These are phyloP conservation scores for Ephydatia muelleri DNA, from an alignment of 37 sponge, comb jelly and placozoan genomes.

Conservation along the genomic window DNA sequence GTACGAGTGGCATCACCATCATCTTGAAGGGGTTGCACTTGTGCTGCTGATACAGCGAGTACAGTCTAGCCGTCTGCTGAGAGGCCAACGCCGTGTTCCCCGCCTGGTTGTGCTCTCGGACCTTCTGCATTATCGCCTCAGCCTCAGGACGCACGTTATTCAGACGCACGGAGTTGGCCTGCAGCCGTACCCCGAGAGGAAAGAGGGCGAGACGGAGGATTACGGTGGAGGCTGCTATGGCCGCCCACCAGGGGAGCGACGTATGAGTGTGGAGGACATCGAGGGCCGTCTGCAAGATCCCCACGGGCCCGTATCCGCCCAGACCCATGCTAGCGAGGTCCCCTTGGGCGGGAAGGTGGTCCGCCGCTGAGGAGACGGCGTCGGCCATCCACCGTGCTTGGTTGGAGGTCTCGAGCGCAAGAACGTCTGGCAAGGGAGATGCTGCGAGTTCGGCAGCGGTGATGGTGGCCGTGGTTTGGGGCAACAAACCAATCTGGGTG, in stretches of 20 bases:
- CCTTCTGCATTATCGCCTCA: slow-evolving; percentile 47
- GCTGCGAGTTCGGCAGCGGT: neutral
- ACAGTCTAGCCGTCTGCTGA: slow-evolving; percentile 34
- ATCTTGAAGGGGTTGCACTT: slow-evolving; percentile 69
- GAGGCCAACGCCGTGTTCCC: slow-evolving; percentile 57
- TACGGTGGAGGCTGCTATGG: slow-evolving; percentile 65
- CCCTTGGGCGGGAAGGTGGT: slow-evolving; percentile 23
- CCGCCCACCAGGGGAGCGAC: slow-evolving; percentile 89
- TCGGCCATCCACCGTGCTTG: slow-evolving; percentile 35
- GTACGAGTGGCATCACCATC: slow-evolving; percentile 64
- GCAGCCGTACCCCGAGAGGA: slow-evolving; percentile 61
- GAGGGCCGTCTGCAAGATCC: slow-evolving; percentile 70
- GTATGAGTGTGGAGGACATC: slow-evolving; percentile 63
- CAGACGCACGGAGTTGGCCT: slow-evolving; percentile 63
- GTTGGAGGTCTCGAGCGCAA: slow-evolving; percentile 39
- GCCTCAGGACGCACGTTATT: slow-evolving; percentile 76
- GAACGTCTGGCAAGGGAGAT: neutral
- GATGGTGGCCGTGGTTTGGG: neutral
- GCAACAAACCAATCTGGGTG: neutral
- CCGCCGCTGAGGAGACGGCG: neutral
- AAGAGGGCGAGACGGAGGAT: slow-evolving; percentile 52
- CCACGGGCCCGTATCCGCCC: slow-evolving; percentile 83
- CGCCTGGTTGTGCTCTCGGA: slow-evolving; percentile 38
- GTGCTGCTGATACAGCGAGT: slow-evolving; percentile 58
- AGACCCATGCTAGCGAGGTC: slow-evolving; percentile 71